Evolutionary conservation across 2,113 vertebrate genomes (phyloP), one percentile per base, ranked within the genome.

Genomic region (Cyphomyrus plagiostoma): DNA sequence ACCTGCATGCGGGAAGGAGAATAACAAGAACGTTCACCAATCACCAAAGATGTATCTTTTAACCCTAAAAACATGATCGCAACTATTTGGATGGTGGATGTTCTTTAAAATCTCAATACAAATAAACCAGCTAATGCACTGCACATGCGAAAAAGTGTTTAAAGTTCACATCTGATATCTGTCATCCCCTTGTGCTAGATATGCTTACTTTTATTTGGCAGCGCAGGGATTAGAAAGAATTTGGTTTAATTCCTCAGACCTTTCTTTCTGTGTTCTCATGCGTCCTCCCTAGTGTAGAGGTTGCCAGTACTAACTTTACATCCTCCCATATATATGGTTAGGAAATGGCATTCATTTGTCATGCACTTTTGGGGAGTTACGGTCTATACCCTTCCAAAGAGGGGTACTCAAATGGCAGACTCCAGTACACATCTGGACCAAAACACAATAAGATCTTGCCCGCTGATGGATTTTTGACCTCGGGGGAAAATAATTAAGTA

Each of bases 1-100:
- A 92, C 98, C 98, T 99, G 92, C 19, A 93, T 90, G 90, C 1
- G 89, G 4, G 90, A 17, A 87, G n/a, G 77, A 46, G 39, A 48
- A 48, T 13, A 46, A n/a, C 45, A 84, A 21, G 9, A 80, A 42
- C 10, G 8, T 9, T 42, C 45, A 19, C 17, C 30, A 39, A 6
- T 35, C 30, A 66, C 80, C 45, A 48, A 48, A 84, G 45, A 23
- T 35, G 46, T 39, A 2, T 6, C 82, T 23, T 35, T 8, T 48
- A 10, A 23, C 45, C 21, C 3, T 7, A 45, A 19, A 83, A 77
- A 77, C 70, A 39, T 19, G 30, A 39, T 77, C 4, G 39, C 30
- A 35, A 42, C 30, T 7, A 2, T 35, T 7, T 39, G 26, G n/a
- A 35, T 15, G 66, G n/a, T 74, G 66, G 66, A 26, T 35, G 11